A percentile compares a stretch with the other conserved stretches of the same genome.
Evolutionary conservation across 2,113 vertebrate species (phyloP).

Genomic region (Barbus barbus): DNA sequence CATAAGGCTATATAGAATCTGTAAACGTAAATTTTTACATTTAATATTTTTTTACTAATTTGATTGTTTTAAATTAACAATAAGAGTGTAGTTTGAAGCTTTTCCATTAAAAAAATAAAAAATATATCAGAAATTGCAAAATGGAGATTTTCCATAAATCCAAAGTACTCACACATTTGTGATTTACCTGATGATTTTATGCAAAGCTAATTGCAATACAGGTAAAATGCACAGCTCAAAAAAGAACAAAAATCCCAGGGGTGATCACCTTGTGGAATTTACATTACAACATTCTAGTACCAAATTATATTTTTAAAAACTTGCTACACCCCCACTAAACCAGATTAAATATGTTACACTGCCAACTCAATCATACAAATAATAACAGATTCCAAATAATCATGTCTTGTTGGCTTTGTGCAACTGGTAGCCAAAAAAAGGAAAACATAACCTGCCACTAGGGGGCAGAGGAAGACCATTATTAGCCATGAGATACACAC

Average conservation of each 20-base stretch:
- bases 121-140: background rate
- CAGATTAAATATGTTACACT: background rate
- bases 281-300: background rate
- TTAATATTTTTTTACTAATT: background rate
- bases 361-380: background rate
- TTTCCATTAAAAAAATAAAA: background rate
- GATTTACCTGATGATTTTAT: background rate
- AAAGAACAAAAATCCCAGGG: background rate
- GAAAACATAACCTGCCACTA: constrained; percentile 4
- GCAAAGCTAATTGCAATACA: background rate
- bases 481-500: constrained; percentile 50
- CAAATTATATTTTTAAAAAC: background rate
- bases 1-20: background rate
- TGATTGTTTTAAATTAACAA: background rate
- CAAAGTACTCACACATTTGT: background rate
- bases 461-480: constrained; percentile 29
- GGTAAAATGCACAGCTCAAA: background rate
- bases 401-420: background rate
- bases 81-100: background rate
- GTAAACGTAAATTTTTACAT: background rate
- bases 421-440: background rate
- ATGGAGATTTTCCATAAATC: background rate
- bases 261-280: background rate
- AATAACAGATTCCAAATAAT: background rate
- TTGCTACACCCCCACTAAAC: background rate